Conservation (phyloP, 2,113 vertebrate species). For the Pollachius pollachius region DNA sequence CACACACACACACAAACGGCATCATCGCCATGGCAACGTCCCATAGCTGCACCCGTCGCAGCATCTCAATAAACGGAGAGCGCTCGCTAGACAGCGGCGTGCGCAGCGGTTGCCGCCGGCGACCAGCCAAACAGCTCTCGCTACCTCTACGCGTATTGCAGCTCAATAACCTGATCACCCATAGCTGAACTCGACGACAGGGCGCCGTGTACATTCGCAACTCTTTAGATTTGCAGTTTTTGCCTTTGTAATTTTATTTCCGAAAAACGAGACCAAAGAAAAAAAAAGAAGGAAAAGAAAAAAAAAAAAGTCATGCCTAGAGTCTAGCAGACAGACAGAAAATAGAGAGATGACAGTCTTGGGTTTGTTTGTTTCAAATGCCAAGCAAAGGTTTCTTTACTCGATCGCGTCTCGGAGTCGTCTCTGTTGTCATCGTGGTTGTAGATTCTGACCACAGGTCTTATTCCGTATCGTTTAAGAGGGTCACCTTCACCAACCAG, state of each 20-base stretch:
- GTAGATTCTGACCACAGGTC: slow-evolving; percentile 23
- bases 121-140: slow-evolving; percentile 42
- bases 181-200: slow-evolving; percentile 50
- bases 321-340: slow-evolving; percentile 66
- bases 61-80: slow-evolving; percentile 32
- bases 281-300: no score
- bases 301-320: slow-evolving; percentile 65
- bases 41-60: slow-evolving; percentile 23
- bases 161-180: slow-evolving; percentile 53
- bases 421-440: slow-evolving; percentile 42
- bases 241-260: slow-evolving; percentile 65
- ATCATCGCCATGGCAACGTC: slow-evolving; percentile 37
- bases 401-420: slow-evolving; percentile 58
- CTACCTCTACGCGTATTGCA: slow-evolving; percentile 54
- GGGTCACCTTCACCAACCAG: slow-evolving; percentile 32
- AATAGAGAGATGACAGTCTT: slow-evolving; percentile 58
- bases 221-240: slow-evolving; percentile 61
- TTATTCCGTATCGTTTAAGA: slow-evolving; percentile 34
- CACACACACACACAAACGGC: slow-evolving; percentile 60
- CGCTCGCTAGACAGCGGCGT: background rate
- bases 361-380: slow-evolving; percentile 38
- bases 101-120: slow-evolving; percentile 30
- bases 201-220: slow-evolving; percentile 52
- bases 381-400: slow-evolving; percentile 52
- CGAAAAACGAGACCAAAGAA: slow-evolving; percentile 4